Conservation (phyloP, 2,113 vertebrate species). For the Cyanoliseus patagonus region DNA sequence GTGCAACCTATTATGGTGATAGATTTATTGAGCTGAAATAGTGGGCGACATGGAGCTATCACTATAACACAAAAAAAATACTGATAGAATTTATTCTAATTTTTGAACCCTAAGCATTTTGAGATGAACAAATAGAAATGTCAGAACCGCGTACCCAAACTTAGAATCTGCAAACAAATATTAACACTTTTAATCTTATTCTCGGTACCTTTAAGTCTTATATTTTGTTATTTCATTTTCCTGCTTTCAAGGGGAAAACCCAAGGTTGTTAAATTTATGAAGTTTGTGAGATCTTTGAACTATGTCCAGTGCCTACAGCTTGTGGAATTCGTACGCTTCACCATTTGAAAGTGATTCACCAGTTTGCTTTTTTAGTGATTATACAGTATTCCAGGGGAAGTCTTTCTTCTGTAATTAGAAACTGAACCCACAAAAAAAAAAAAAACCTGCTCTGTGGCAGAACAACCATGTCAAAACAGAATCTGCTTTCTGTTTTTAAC, state of each 20-base stretch:
- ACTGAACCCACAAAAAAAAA: not conserved
- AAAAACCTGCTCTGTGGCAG: not conserved
- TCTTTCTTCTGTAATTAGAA: not conserved
- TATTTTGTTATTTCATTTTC: not conserved
- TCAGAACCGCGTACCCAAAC: not conserved
- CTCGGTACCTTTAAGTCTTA: not conserved
- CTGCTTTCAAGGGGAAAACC: not conserved
- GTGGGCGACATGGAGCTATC: not conserved
- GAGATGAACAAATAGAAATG: not conserved
- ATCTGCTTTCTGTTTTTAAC: not conserved
- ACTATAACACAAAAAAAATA: not conserved
- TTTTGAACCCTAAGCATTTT: not conserved
- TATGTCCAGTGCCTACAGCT: not conserved
- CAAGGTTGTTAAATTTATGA: not conserved
- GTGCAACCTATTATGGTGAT: not conserved
- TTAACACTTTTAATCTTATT: not conserved
- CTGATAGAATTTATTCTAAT: not conserved
- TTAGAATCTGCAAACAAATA: not conserved
- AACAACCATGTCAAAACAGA: not conserved
- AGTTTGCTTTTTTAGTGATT: not conserved
- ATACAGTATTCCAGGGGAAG: not conserved
- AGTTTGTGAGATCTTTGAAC: not conserved
- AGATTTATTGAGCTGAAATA: not conserved
- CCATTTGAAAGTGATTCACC: not conserved
- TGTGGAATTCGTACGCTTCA: not conserved